Conservation (phyloP, 2,113 vertebrate genomes). For the Hippotragus niger region DNA sequence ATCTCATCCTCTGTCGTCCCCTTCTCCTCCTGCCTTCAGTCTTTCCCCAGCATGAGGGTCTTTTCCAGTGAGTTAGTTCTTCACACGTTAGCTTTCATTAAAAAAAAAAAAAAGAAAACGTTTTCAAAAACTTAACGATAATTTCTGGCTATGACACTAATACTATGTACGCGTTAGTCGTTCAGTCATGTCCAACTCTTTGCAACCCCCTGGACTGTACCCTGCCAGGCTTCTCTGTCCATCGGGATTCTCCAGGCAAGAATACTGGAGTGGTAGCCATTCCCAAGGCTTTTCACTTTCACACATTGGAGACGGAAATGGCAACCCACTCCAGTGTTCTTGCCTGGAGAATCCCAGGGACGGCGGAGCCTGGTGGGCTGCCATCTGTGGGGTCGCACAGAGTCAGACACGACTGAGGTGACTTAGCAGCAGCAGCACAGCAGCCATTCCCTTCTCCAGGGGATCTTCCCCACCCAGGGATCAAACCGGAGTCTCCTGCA, state of each 20-base stretch:
- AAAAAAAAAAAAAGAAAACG: too few relatives aligned
- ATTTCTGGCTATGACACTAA: neutral
- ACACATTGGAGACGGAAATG: too few relatives aligned
- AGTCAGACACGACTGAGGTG: too few relatives aligned
- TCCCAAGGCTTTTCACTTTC: neutral
- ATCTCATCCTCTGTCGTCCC: neutral
- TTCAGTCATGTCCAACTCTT: rapidly evolving
- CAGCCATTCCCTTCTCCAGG: neutral
- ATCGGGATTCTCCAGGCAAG: neutral
- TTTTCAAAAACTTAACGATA: rapidly evolving
- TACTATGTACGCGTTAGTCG: rapidly evolving
- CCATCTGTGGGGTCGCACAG: too few relatives aligned
- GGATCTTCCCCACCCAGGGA: neutral
- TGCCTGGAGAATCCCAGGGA: too few relatives aligned
- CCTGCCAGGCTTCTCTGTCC: neutral
- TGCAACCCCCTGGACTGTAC: rapidly evolving
- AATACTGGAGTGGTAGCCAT: neutral
- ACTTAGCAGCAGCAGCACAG: too few relatives aligned
- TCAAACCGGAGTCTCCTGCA: neutral
- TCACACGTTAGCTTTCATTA: neutral
- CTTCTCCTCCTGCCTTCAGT: neutral
- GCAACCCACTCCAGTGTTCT: too few relatives aligned
- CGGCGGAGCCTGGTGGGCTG: too few relatives aligned
- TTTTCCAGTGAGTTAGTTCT: neutral
- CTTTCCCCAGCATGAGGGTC: neutral